A percentile compares a stretch with the other conserved stretches of the same genome.
These are phyloP conservation scores for Bombyx mandarina DNA, from an alignment of 1,140 invertebrate species.

Conservation along the genomic window DNA sequence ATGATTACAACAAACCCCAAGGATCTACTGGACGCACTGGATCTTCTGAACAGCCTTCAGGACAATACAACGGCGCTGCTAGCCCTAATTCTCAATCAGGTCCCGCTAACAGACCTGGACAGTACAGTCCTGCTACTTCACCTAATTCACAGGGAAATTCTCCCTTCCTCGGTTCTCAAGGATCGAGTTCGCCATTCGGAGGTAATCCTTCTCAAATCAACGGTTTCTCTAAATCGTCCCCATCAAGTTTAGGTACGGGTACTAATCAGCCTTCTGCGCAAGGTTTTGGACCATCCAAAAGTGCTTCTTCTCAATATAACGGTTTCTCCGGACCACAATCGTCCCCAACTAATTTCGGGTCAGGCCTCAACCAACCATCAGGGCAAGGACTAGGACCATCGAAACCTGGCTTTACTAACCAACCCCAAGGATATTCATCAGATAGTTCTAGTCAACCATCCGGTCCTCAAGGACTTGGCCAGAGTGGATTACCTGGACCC, in stretches of 20 bases:
- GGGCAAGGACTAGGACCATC: slow-evolving; percentile 3
- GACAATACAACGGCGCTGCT: no score
- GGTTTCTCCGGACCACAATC: no score
- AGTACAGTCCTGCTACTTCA: neutral
- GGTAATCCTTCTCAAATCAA: no score
- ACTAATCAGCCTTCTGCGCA: slow-evolving; percentile 4
- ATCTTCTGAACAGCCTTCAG: no score
- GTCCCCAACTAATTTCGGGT: neutral
- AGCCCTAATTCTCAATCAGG: no score
- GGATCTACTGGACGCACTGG: no score
- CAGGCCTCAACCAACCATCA: slow-evolving; percentile 1
- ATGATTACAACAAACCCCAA: slow-evolving; percentile 3
- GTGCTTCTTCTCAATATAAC: no score
- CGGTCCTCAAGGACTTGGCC: neutral
- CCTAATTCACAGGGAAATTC: neutral
- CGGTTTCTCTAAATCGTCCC: no score
- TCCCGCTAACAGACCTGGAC: neutral
- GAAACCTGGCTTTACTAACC: neutral
- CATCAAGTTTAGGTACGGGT: slow-evolving; percentile 1
- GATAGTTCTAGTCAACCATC: neutral
- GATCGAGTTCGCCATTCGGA: neutral
- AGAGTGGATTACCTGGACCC: slow-evolving; percentile 2
- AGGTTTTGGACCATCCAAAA: slow-evolving; percentile 1
- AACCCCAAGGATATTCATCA: slow-evolving; percentile 6
- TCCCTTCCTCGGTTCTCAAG: neutral